phyloP scores from a whole-genome alignment of 2,113 vertebrate genomes.

The Oryzias melastigma region DNA sequence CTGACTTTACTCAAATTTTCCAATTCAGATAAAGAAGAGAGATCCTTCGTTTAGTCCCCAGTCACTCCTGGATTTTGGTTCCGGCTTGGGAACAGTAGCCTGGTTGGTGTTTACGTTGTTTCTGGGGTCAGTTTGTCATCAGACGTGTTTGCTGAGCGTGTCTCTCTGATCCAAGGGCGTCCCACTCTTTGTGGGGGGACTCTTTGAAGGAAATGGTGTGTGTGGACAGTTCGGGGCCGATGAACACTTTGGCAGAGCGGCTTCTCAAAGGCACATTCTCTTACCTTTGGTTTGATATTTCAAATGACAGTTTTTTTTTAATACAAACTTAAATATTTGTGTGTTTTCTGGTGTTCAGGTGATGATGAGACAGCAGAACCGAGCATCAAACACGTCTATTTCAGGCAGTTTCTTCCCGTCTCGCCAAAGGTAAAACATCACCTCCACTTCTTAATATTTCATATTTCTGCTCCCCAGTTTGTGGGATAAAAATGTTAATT shows the following conservation, averaged over 20 bases:
- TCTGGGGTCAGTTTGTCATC: not conserved
- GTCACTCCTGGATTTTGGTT: constrained; percentile 88
- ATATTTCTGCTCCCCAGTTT: too few relatives aligned
- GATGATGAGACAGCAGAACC: constrained; percentile 69
- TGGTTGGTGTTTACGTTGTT: constrained; percentile 75
- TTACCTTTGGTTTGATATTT: not conserved
- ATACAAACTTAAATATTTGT: not conserved
- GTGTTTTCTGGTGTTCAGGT: constrained; percentile 61
- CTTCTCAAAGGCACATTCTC: constrained; percentile 75
- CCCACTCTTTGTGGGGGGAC: constrained; percentile 79
- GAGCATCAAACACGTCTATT: constrained; percentile 82
- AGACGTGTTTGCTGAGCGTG: not conserved
- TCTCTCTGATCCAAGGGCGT: constrained; percentile 74
- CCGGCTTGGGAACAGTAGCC: constrained; percentile 81
- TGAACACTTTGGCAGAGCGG: constrained; percentile 83
- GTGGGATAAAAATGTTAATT: too few relatives aligned
- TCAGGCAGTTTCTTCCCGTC: constrained; percentile 87
- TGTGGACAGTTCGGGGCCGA: constrained; percentile 82
- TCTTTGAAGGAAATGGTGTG: constrained; percentile 84
- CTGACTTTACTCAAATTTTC: too few relatives aligned
- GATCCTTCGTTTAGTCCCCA: constrained; percentile 79
- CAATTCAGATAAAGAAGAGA: constrained; percentile 80
- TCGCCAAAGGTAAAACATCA: constrained; percentile 81
- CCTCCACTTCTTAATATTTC: too few relatives aligned
- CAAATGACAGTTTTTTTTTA: not conserved